Evolutionary conservation across 2,888 invertebrate species (phyloP), one percentile per base, ranked within the genome.

Genomic region (Agrotis ipsilon): DNA sequence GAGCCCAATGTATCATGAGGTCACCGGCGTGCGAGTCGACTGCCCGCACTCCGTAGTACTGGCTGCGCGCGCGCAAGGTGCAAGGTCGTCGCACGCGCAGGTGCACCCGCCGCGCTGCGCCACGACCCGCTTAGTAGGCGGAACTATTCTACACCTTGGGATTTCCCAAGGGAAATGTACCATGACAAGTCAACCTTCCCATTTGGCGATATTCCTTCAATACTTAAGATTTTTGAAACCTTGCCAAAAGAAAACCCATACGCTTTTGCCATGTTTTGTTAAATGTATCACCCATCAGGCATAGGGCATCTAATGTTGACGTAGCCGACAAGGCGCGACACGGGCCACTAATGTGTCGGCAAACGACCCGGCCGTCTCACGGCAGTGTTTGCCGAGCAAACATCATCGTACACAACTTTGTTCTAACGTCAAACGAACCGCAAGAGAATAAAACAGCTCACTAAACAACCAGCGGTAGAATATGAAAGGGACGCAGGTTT

Each of bases 21-120:
- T 70, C 60, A 54, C 46, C 45, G 46, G 11, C 19, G n/a, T 32
- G 45, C 24, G 45, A 24, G 48, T 19, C 49, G 24, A 24, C 19
- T 55, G 49, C 54, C n/a, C 19, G 21, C 68, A 45, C 54, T 32
- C 43, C 54, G 27, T 24, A 32, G 78, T 43, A 69, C 48, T 19
- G 60, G 32, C 52, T 24, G 60, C 39, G 65, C 43, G 19, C 49
- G 73, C 78, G 82, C 83, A 86, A 87, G 87, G 88, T 88, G 89
- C 86, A 85, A 88, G 90, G 88, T 88, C 90, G 86, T 80, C 87
- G 87, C 81, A 76, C 85, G 87, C 86, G 84, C 87, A 85, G 83
- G 83, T 83, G 81, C 70, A 39, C 54, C 60, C 43, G 57, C 46
- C 57, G 18, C 49, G 27, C 54, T 21, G 52, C 39, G 52, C 39